Conservation (phyloP, 2,888 invertebrate species). For the Dichetophora obliterata region DNA sequence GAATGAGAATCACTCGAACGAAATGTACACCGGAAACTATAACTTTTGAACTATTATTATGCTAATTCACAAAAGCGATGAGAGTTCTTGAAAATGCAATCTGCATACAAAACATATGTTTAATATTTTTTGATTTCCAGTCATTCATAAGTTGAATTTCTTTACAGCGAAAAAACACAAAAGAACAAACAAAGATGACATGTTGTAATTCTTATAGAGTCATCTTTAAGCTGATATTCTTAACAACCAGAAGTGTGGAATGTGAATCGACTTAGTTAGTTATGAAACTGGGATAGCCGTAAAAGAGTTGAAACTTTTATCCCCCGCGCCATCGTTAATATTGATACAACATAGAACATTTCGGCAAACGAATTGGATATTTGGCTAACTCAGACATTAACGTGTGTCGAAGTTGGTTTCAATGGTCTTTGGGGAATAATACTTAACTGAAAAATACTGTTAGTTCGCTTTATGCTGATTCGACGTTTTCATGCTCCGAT, state of each 20-base stretch:
- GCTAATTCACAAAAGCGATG: slow-evolving; percentile 50
- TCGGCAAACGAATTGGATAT: too few relatives aligned
- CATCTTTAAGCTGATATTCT: not conserved
- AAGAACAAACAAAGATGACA: slow-evolving; percentile 65
- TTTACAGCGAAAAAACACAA: slow-evolving; percentile 39
- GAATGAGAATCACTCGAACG: slow-evolving; percentile 11
- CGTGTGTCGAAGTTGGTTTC: too few relatives aligned
- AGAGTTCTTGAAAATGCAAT: slow-evolving; percentile 36
- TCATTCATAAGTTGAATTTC: slow-evolving; percentile 41
- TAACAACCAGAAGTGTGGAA: not conserved
- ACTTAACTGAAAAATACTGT: too few relatives aligned
- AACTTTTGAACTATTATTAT: slow-evolving; percentile 55
- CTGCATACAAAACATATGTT: slow-evolving; percentile 43
- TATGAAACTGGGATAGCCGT: too few relatives aligned
- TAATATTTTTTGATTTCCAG: slow-evolving; percentile 34
- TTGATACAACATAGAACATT: too few relatives aligned
- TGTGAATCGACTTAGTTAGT: too few relatives aligned
- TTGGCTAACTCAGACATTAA: too few relatives aligned
- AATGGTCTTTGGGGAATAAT: too few relatives aligned
- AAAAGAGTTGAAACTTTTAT: too few relatives aligned
- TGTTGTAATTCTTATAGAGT: slow-evolving; percentile 57
- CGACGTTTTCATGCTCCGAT: too few relatives aligned
- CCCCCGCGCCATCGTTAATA: too few relatives aligned
- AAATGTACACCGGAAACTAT: slow-evolving; percentile 52
- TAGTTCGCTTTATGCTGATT: too few relatives aligned